Conservation (phyloP, 1,140 invertebrate species). For the Dendroctonus valens region DNA sequence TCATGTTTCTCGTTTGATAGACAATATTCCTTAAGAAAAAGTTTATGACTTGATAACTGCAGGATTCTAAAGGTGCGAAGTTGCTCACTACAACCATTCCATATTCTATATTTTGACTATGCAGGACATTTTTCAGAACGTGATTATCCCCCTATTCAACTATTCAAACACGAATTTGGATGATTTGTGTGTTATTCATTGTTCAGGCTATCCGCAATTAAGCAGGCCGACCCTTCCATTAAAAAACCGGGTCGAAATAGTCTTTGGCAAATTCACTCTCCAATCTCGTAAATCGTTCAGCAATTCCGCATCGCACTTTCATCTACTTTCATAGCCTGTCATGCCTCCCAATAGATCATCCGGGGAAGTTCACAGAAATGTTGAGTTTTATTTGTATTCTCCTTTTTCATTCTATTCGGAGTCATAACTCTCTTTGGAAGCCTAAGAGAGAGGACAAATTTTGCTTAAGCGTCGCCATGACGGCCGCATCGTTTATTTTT, state of each 20-base stretch:
- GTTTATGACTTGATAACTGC: no score
- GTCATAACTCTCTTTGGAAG: constrained; percentile 17
- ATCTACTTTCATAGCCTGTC: constrained; percentile 21
- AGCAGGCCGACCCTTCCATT: no score
- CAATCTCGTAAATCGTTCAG: constrained; percentile 20
- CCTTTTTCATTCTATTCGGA: constrained; percentile 13
- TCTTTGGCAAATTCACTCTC: constrained; percentile 8
- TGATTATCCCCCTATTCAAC: no score
- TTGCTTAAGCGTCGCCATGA: constrained; percentile 13
- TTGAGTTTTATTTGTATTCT: constrained; percentile 20
- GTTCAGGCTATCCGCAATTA: no score
- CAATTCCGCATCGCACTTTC: constrained; percentile 19
- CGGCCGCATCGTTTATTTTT: constrained; percentile 16
- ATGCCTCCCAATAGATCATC: constrained; percentile 19
- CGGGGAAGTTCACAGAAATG: constrained; percentile 18
- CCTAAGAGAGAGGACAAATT: constrained; percentile 22
- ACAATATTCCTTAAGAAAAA: no score
- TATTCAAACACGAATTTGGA: no score
- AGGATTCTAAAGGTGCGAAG: no score
- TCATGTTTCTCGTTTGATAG: no score
- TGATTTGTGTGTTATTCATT: no score
- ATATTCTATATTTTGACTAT: no score
- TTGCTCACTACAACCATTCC: no score
- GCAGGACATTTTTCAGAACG: no score
- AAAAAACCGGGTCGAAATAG: not conserved